A percentile compares a stretch with the other conserved stretches of the same genome.
Conservation (phyloP, 2,113 vertebrate species). For the Brachionichthys hirsutus region DNA sequence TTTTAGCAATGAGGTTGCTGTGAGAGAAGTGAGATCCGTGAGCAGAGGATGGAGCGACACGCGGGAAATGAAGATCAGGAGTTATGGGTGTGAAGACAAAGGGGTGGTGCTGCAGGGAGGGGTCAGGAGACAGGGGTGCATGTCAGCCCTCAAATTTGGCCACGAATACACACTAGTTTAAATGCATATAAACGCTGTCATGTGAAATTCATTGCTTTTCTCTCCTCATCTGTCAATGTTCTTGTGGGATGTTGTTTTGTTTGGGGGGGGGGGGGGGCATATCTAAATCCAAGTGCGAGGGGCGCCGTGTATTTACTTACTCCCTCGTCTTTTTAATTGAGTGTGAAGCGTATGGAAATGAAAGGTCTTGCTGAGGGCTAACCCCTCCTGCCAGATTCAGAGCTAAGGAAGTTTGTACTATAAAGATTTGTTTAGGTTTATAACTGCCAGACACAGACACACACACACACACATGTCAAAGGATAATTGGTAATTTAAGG, state of each 20-base stretch:
- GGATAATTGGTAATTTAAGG: conserved; percentile 58
- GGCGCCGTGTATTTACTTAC: conserved; percentile 74
- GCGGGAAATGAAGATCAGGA: conserved; percentile 48
- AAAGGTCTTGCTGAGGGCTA: conserved; percentile 73
- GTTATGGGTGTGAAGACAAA: conserved; percentile 22
- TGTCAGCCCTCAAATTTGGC: conserved; percentile 26
- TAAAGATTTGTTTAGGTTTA: conserved; percentile 27
- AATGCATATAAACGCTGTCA: conserved; percentile 20
- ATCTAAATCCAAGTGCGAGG: conserved; percentile 66
- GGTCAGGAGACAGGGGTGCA: conserved; percentile 22
- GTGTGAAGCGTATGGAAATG: conserved; percentile 74
- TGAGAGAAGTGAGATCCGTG: conserved; percentile 61
- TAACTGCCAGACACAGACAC: conserved; percentile 3
- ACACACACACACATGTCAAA: conserved; percentile 21
- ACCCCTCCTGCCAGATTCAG: conserved; percentile 46
- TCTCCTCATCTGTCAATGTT: conserved; percentile 48
- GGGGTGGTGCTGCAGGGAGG: conserved; percentile 33
- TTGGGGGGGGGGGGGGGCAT: conserved; percentile 43
- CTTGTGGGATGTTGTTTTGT: conserved; percentile 51
- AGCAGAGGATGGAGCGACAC: conserved; percentile 41
- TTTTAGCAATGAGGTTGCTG: conserved; percentile 73
- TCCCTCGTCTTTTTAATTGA: conserved; percentile 73
- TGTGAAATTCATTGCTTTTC: conserved; percentile 40
- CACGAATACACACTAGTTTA: conserved; percentile 22
- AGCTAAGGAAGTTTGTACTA: conserved; percentile 51